Evolutionary conservation across 2,888 invertebrate species (phyloP).

Genomic region (Cephus sareptanus): DNA sequence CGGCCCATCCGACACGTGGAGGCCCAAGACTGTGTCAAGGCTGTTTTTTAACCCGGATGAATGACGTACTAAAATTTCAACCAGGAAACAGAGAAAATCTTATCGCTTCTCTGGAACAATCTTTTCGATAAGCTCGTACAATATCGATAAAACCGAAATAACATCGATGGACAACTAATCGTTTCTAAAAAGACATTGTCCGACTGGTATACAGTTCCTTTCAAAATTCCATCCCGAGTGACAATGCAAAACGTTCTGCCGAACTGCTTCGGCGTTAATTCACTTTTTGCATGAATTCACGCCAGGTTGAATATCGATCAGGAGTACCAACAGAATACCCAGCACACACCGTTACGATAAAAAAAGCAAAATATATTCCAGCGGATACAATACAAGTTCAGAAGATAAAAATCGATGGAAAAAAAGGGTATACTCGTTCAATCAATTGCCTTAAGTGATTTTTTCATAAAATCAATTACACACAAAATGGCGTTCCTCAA

Average conservation of each 20-base stretch:
- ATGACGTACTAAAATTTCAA: background rate
- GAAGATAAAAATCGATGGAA: background rate
- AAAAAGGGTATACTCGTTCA: background rate
- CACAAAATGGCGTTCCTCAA: background rate
- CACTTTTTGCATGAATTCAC: background rate
- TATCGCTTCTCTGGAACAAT: background rate
- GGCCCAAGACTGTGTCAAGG: slow-evolving; percentile 39
- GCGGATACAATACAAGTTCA: background rate
- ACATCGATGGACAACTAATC: background rate
- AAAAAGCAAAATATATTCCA: background rate
- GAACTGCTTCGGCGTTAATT: background rate
- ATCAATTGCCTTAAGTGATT: background rate
- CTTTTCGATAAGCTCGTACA: background rate
- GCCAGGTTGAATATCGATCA: background rate
- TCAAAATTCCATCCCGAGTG: background rate
- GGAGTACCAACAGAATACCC: background rate
- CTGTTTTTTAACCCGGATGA: slow-evolving; percentile 25
- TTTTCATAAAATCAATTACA: background rate
- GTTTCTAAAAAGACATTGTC: background rate
- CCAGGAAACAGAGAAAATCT: background rate
- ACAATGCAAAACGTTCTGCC: background rate
- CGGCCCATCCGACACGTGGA: slow-evolving; percentile 2
- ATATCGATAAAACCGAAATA: background rate
- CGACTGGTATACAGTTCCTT: background rate
- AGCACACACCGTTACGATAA: background rate